These are phyloP conservation scores for Lasioglossum malachurum DNA, from an alignment of 2,888 invertebrate species.

Conservation along the genomic window DNA sequence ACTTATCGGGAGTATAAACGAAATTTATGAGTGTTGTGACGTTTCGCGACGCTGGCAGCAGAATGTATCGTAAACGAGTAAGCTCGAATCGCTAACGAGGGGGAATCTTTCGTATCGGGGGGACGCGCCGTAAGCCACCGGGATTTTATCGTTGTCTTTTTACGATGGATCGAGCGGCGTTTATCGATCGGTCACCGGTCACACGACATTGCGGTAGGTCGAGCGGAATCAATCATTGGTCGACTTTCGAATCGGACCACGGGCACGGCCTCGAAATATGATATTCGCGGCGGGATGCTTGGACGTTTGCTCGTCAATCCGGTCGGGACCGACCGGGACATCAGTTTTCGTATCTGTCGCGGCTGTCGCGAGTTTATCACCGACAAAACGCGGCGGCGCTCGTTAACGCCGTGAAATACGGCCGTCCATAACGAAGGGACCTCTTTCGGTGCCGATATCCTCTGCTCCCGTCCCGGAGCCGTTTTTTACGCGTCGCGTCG, in stretches of 20 bases:
- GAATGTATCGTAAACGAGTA: not conserved
- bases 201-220: slow-evolving; percentile 4
- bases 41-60: not conserved
- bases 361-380: slow-evolving; percentile 77
- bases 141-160: not conserved
- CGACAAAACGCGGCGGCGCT: slow-evolving; percentile 79
- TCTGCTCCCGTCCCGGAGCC: slow-evolving; percentile 28
- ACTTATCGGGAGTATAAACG: not conserved
- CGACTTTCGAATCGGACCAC: slow-evolving; percentile 14
- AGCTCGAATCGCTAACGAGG: not conserved
- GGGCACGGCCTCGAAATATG: slow-evolving; percentile 37
- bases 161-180: not conserved
- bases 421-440: slow-evolving; percentile 79
- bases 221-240: slow-evolving; percentile 6
- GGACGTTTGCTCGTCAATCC: slow-evolving; percentile 61
- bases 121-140: not conserved
- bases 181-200: slow-evolving; percentile 3
- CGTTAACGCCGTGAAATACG: slow-evolving; percentile 82
- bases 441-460: slow-evolving; percentile 63
- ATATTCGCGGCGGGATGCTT: slow-evolving; percentile 60
- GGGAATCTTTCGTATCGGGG: not conserved
- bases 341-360: slow-evolving; percentile 67
- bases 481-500: slow-evolving; percentile 41
- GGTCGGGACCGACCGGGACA: slow-evolving; percentile 33
- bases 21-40: not conserved